These are phyloP conservation scores for Epistrophe grossulariae DNA, from an alignment of 2,888 invertebrate species.

Conservation along the genomic window DNA sequence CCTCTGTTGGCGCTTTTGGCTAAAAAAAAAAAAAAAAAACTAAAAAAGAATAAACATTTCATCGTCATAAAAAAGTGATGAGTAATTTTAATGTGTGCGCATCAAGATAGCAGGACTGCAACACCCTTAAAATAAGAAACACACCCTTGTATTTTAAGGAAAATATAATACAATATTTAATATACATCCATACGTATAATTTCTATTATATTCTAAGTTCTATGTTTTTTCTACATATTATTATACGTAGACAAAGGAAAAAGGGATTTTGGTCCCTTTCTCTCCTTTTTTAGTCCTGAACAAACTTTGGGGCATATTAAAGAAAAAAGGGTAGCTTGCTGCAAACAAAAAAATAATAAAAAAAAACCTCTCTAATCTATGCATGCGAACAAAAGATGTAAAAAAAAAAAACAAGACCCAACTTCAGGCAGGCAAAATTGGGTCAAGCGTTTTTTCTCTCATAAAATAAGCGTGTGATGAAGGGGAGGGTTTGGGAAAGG, in stretches of 20 bases:
- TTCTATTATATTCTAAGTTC: constrained; percentile 44
- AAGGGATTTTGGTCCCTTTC: constrained; percentile 10
- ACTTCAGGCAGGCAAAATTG: constrained; percentile 61
- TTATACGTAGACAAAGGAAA: constrained; percentile 44
- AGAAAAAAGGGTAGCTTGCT: constrained; percentile 49
- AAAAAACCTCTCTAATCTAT: constrained; percentile 22
- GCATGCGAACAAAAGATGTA: constrained; percentile 23
- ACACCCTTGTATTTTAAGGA: constrained; percentile 41
- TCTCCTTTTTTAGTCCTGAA: constrained; percentile 25
- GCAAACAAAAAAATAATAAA: background rate
- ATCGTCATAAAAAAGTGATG: constrained; percentile 22
- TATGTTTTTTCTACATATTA: background rate
- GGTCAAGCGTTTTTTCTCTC: constrained; percentile 64
- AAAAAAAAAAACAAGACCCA: constrained; percentile 18
- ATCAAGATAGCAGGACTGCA: constrained; percentile 32
- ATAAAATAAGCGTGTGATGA: constrained; percentile 42
- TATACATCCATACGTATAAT: background rate
- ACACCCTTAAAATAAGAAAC: constrained; percentile 45
- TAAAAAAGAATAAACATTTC: constrained; percentile 33
- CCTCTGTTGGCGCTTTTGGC: background rate
- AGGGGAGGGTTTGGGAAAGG: background rate
- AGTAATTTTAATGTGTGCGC: constrained; percentile 35
- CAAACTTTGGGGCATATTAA: constrained; percentile 47
- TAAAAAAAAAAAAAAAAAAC: too few species aligned
- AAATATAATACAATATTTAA: constrained; percentile 27